Percentiles rank a stretch among this genome's conserved stretches.
Evolutionary conservation across 2,888 invertebrate species (phyloP).

Genomic region (Heliconius charithonia): DNA sequence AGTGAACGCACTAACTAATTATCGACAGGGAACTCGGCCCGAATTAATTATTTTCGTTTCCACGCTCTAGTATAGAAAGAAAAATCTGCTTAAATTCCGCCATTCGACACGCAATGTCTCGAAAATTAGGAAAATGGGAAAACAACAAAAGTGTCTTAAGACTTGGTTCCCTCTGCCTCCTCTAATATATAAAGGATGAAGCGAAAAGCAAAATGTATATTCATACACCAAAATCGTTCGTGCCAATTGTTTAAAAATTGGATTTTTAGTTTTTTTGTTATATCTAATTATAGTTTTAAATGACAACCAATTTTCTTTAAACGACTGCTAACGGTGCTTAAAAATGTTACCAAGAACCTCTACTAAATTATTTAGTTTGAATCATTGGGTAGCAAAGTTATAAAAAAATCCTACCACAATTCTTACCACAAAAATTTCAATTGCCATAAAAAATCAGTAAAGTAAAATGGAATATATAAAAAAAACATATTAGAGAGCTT

Average conservation of each 20-base stretch:
- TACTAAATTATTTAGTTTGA: neutral
- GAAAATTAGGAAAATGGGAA: neutral
- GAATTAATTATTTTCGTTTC: neutral
- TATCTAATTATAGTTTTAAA: neutral
- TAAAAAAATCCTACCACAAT: neutral
- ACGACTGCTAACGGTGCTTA: neutral
- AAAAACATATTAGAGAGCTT: neutral
- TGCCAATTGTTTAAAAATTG: conserved; percentile 17
- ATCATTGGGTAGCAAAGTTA: neutral
- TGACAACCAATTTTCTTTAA: neutral
- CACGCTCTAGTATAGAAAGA: no score
- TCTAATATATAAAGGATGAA: neutral
- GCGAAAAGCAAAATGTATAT: neutral
- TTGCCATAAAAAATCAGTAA: neutral
- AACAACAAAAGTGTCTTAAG: neutral
- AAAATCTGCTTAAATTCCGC: no score
- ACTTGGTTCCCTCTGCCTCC: neutral
- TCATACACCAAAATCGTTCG: neutral
- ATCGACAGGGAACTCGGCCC: neutral
- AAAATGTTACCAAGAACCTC: conserved; percentile 3
- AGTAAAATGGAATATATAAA: no score
- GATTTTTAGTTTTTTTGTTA: neutral
- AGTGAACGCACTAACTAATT: conserved; percentile 42
- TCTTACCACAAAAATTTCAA: neutral
- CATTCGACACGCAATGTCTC: neutral